phyloP scores from a whole-genome alignment of 2,888 invertebrate species.

The Himalopsyche tibetana region DNA sequence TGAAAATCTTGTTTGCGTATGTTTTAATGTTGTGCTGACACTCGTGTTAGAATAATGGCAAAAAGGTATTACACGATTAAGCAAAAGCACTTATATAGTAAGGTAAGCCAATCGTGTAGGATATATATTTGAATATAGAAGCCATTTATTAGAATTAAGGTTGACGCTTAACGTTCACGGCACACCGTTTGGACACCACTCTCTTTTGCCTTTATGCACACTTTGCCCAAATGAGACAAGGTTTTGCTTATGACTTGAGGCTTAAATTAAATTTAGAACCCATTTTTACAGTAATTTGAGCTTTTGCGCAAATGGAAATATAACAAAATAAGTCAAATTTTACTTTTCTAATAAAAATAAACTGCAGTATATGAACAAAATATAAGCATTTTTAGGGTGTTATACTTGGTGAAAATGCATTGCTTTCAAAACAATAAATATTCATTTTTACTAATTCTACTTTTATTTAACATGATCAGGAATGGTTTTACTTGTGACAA shows the following conservation, averaged over 20 bases:
- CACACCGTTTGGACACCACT: slow-evolving; percentile 10
- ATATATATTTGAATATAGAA: not conserved
- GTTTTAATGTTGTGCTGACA: not conserved
- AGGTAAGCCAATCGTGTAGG: not conserved
- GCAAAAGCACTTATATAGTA: not conserved
- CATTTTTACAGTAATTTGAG: slow-evolving; percentile 12
- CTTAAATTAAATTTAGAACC: slow-evolving; percentile 26
- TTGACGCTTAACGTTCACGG: slow-evolving; percentile 32
- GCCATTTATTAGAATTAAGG: slow-evolving; percentile 29
- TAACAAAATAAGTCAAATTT: not conserved
- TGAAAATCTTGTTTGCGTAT: not conserved
- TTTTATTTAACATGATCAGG: too few relatives aligned
- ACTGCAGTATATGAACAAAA: too few relatives aligned
- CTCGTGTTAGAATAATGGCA: not conserved
- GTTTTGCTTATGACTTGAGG: slow-evolving; percentile 5
- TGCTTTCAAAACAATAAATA: too few relatives aligned
- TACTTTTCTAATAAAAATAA: not conserved
- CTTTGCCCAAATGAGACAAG: slow-evolving; percentile 40
- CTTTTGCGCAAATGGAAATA: not conserved
- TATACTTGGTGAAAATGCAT: too few relatives aligned
- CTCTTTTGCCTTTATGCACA: slow-evolving; percentile 7
- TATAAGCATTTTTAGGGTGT: too few relatives aligned
- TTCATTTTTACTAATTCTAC: too few relatives aligned
- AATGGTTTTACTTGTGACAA: too few relatives aligned
- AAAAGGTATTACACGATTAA: not conserved